Evolutionary conservation across 2,113 vertebrate species (phyloP), one percentile per base, ranked within the genome.

Genomic region (Vanacampus margaritifer): DNA sequence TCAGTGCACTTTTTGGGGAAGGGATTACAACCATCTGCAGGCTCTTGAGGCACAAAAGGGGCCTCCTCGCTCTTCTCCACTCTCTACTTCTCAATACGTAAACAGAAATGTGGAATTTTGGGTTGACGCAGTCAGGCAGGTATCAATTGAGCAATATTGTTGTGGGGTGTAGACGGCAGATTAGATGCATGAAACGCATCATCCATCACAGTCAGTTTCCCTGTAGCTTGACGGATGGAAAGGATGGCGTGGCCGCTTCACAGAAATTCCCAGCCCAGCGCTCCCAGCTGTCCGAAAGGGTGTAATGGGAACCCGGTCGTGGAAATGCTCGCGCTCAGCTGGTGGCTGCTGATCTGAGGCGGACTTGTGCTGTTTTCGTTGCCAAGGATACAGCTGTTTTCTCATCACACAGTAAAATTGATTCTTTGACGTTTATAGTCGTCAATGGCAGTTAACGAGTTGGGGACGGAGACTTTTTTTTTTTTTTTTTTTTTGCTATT

Each of bases 1-100:
- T 90, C 86, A 79, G 87, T 86, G 85, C 50, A 45, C 88, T 84
- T 91, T 91, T 90, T 87, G 86, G 2, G 2, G 82, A 91, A 73
- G 85, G 89, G 91, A 92, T 92, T 92, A 91, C 76, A 86, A 85
- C 91, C 90, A 92, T 92, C 92, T 92, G 91, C 90, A 91, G 84
- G 80, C 89, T 84, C 92, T 92, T 79, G 79, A 91, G 75, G 85
- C 88, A 93, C 91, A 50, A 93, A 92, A 91, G 86, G 74, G 84
- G 71, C 41, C 79, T 86, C 79, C 76, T 80, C 50, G 69, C 81
- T 78, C 86, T 84, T 82, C 79, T 80, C 80, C 87, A 71, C 69
- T 76, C 75, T 53, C 50, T 67, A 78, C 89, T 89, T 88, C 82
- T 88, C 76, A 85, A 79, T 86, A 81, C 71, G 83, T 82, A 84